A percentile compares a stretch with the other conserved stretches of the same genome.
Evolutionary conservation across 1,140 invertebrate species (phyloP).

Genomic region (Mercenaria mercenaria): DNA sequence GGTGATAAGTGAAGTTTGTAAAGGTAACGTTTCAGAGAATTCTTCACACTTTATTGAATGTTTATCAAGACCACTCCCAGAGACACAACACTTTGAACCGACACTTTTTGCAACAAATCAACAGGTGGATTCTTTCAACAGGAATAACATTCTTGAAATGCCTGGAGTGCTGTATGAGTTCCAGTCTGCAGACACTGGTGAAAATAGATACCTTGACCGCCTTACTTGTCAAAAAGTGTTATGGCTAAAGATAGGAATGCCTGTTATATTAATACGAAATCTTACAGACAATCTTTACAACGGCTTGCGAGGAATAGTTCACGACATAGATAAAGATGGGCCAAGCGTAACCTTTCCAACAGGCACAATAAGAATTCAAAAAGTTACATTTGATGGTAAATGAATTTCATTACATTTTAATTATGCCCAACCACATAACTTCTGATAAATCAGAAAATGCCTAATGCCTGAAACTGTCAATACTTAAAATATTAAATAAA

Average conservation of each 20-base stretch:
- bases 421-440: no score
- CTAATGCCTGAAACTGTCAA: no score
- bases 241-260: slow-evolving; percentile 12
- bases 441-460: no score
- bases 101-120: background rate
- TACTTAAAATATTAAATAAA: no score
- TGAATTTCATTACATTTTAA: no score
- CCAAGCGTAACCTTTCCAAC: background rate
- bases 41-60: background rate
- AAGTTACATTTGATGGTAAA: slow-evolving; percentile 24
- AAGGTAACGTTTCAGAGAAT: background rate
- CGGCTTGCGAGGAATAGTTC: slow-evolving; percentile 1
- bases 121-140: background rate
- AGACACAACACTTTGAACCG: background rate
- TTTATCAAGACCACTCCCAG: background rate
- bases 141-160: background rate
- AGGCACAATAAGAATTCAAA: background rate
- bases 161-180: slow-evolving; percentile 34
- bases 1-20: background rate
- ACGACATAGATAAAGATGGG: background rate
- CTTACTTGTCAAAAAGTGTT: background rate
- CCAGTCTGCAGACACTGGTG: background rate
- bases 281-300: slow-evolving; percentile 18
- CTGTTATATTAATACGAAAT: slow-evolving; percentile 15
- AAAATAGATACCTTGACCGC: background rate